Conservation (phyloP, 2,113 vertebrate genomes). For the Pyxicephalus adspersus region DNA sequence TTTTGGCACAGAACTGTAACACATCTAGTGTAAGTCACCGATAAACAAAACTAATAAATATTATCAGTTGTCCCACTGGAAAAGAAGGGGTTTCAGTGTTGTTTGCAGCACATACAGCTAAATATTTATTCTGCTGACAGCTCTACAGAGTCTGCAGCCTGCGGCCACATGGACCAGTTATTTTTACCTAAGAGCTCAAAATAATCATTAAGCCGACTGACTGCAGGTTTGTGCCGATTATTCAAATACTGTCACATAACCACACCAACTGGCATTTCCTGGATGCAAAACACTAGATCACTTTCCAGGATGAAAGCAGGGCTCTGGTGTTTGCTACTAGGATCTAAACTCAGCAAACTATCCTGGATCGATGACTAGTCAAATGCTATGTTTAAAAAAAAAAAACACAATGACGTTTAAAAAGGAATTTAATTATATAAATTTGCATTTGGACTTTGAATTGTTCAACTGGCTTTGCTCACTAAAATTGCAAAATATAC, state of each 20-base stretch:
- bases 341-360: not conserved
- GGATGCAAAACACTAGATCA: slow-evolving; percentile 18
- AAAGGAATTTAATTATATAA: too few species aligned
- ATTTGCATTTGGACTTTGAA: too few species aligned
- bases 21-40: too few species aligned
- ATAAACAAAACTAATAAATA: too few species aligned
- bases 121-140: not conserved
- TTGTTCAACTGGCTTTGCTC: too few species aligned
- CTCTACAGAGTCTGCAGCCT: slow-evolving; percentile 30
- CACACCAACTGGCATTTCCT: not conserved
- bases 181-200: slow-evolving; percentile 28
- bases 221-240: slow-evolving; percentile 38
- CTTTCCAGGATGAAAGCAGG: slow-evolving; percentile 15
- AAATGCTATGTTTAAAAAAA: not conserved
- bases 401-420: too few species aligned
- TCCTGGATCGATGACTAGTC: not conserved
- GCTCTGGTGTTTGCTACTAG: not conserved
- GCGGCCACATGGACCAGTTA: slow-evolving; percentile 42
- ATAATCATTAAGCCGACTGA: slow-evolving; percentile 19
- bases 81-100: too few species aligned
- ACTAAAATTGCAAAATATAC: too few species aligned
- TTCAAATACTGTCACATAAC: slow-evolving; percentile 25
- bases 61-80: too few species aligned
- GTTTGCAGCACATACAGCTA: not conserved
- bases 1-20: too few species aligned